A percentile compares a stretch with the other conserved stretches of the same genome.
Conservation (phyloP, 2,888 invertebrate species). For the Tenthredo scrophulariae region DNA sequence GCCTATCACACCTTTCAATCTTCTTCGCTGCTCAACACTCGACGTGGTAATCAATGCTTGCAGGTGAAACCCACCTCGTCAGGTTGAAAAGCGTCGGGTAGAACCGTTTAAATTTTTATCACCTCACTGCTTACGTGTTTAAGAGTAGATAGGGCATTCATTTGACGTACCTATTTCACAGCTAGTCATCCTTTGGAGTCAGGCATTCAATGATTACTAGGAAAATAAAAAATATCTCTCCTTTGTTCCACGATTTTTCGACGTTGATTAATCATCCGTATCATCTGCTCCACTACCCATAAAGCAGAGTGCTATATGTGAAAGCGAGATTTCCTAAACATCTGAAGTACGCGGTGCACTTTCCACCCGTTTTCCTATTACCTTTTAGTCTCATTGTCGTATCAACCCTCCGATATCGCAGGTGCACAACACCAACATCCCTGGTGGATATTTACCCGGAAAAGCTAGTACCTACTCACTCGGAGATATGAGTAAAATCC, state of each 20-base stretch:
- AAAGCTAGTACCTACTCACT: background rate
- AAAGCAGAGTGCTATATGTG: background rate
- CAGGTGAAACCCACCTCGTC: background rate
- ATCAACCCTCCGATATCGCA: background rate
- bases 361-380: background rate
- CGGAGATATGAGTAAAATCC: background rate
- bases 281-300: background rate
- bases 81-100: slow-evolving; percentile 20
- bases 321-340: background rate
- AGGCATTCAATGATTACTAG: background rate
- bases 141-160: background rate
- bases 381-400: background rate
- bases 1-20: slow-evolving; percentile 45
- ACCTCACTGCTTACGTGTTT: background rate
- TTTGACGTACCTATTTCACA: background rate
- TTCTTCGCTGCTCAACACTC: slow-evolving; percentile 38
- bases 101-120: slow-evolving; percentile 30
- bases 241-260: background rate
- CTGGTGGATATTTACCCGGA: background rate
- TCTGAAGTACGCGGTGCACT: background rate
- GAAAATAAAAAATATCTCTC: background rate
- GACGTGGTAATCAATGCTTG: slow-evolving; percentile 46
- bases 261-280: background rate
- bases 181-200: background rate
- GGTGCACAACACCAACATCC: background rate